Evolutionary conservation across 2,888 invertebrate genomes (phyloP), one percentile per base, ranked within the genome.

Genomic region (Agrilus cyanescens): DNA sequence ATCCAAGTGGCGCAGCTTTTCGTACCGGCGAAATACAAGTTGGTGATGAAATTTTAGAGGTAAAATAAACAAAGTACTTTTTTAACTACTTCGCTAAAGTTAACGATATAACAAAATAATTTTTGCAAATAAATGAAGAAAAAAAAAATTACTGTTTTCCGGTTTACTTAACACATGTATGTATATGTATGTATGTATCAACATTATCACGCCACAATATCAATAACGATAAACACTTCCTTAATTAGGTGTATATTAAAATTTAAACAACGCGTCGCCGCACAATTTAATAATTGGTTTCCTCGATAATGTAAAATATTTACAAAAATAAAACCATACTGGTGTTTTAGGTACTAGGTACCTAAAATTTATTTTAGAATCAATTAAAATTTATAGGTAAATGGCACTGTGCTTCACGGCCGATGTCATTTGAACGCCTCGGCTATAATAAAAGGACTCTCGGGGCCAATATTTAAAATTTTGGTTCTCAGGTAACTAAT

Each of bases 341-440:
- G 25, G 1, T 25, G 25, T 25, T 10, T 25, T 10, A 25, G 25
- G n/a, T n/a, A n/a, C n/a, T 25, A 25, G 10, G 2, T 25, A 25
- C 25, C 4, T 25, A 25, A 25, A 25, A 25, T 40, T 48, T 50
- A 46, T 53, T 51, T 44, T 53, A n/a, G n/a, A n/a, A n/a, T n/a
- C n/a, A n/a, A n/a, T 51, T 53, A 10, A 10, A 10, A n/a, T 54
- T 68, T 68, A 12, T 70, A 91, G 90, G 88, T 93, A 52, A 97
- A 97, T 68, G 96, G 95, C 8, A 80, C 85, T 46, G 90, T 95
- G 12, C 71, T 98, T 38, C 85, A 90, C 65, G 94, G 94, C 45
- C 76, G 95, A 58, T 94, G 94, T 67, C 97, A 97, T 67, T 77
- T 96, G 50, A 95, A 96, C 66, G 96, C 95, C 14, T 91, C 96